Evolutionary conservation across 92 coral and sea anemone genomes (phyloP).

Genomic region (Nematostella vectensis): DNA sequence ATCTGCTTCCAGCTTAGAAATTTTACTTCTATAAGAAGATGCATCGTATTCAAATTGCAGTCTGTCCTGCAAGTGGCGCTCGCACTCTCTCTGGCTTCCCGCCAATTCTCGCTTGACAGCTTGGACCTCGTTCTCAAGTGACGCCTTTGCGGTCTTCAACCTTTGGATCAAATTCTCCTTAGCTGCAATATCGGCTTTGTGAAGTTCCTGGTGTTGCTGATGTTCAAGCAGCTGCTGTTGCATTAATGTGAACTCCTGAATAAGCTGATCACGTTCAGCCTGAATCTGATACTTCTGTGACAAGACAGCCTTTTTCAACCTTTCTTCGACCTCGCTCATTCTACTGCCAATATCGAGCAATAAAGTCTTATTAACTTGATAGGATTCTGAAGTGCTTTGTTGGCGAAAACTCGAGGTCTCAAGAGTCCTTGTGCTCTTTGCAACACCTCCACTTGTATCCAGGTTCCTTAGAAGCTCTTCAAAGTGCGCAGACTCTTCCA

Average conservation of each 20-base stretch:
- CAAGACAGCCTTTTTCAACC: constrained; percentile 78
- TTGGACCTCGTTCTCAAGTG: constrained; percentile 83
- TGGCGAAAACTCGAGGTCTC: constrained; percentile 21
- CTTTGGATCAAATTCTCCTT: constrained; percentile 79
- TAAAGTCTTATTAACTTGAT: constrained; percentile 57
- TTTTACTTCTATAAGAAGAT: constrained; percentile 50
- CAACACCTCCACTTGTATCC: constrained; percentile 26
- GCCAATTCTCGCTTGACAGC: constrained; percentile 73
- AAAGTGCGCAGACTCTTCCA: constrained; percentile 71
- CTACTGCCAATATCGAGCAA: constrained; percentile 68
- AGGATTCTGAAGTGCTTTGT: constrained; percentile 9
- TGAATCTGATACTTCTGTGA: constrained; percentile 81
- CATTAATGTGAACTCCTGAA: constrained; percentile 78
- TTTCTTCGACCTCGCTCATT: constrained; percentile 83
- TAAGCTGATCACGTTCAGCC: constrained; percentile 73
- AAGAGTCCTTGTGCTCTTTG: constrained; percentile 10
- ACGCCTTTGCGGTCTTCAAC: constrained; percentile 82
- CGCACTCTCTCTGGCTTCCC: constrained; percentile 53
- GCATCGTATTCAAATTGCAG: constrained; percentile 58
- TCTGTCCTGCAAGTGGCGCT: constrained; percentile 65
- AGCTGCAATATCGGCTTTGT: constrained; percentile 72
- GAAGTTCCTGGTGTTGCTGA: constrained; percentile 77
- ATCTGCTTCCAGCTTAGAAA: constrained; percentile 80
- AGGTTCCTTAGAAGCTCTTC: constrained; percentile 66
- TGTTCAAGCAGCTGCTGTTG: constrained; percentile 80